Percentiles rank a stretch among this genome's conserved stretches.
These are phyloP conservation scores for Halesus radiatus DNA, from an alignment of 1,140 invertebrate species.

Conservation along the genomic window DNA sequence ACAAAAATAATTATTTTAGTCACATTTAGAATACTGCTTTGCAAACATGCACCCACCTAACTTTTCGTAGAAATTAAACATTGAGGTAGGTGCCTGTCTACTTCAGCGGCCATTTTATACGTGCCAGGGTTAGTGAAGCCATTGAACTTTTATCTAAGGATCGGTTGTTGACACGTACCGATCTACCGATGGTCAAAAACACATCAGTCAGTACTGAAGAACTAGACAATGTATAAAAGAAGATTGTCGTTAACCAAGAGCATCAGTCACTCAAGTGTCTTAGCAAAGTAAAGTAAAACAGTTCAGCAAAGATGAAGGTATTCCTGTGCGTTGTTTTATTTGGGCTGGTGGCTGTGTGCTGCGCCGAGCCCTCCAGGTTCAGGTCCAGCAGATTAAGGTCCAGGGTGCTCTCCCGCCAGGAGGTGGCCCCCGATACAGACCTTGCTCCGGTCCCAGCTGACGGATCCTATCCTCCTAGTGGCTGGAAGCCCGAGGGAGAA, in stretches of 20 bases:
- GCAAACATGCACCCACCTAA: no score
- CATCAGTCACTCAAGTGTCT: conserved; percentile 31
- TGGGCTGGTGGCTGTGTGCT: conserved; percentile 14
- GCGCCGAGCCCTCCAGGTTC: conserved; percentile 24
- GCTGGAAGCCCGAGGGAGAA: conserved; percentile 61
- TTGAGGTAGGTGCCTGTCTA: no score
- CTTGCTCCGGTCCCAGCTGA: conserved; percentile 45
- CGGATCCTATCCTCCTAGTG: conserved; percentile 64
- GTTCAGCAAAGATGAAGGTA: background rate
- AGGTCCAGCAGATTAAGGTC: conserved; percentile 16
- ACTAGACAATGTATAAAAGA: conserved; percentile 46
- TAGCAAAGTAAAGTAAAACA: conserved; percentile 12
- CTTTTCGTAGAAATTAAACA: no score
- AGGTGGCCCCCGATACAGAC: background rate
- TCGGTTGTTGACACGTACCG: background rate
- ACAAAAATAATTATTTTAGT: no score
- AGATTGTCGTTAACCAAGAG: background rate
- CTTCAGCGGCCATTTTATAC: background rate
- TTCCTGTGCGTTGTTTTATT: background rate
- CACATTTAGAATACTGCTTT: no score
- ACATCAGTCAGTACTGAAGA: background rate
- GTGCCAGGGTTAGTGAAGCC: background rate
- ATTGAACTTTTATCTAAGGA: background rate
- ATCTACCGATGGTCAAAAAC: background rate
- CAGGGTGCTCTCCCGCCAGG: conserved; percentile 6